These are phyloP conservation scores for Ptychoptera albimana DNA, from an alignment of 2,888 invertebrate species.

Conservation along the genomic window DNA sequence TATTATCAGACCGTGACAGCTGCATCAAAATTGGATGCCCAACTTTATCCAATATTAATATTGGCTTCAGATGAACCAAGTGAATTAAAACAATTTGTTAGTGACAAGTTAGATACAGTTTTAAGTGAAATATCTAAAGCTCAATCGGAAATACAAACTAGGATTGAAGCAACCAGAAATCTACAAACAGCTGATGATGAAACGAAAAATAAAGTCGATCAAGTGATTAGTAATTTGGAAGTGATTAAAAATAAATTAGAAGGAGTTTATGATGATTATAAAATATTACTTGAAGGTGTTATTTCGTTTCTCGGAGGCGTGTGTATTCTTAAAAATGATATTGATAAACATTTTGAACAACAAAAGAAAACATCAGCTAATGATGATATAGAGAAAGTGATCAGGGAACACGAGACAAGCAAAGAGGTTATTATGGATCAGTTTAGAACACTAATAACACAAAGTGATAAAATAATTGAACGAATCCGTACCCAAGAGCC, in stretches of 20 bases:
- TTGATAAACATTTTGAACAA: conserved; percentile 38
- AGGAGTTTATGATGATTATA: conserved; percentile 52
- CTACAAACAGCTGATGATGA: conserved; percentile 39
- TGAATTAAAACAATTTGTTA: conserved; percentile 38
- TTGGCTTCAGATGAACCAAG: conserved; percentile 41
- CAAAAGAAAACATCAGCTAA: conserved; percentile 30
- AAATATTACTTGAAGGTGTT: conserved; percentile 49
- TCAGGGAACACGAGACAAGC: conserved; percentile 46
- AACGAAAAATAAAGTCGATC: conserved; percentile 36
- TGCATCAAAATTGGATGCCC: conserved; percentile 50
- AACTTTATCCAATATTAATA: conserved; percentile 59
- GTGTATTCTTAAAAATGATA: conserved; percentile 41
- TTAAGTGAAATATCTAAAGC: conserved; percentile 44
- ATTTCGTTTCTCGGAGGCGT: conserved; percentile 54
- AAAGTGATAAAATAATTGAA: conserved; percentile 49
- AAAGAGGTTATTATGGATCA: conserved; percentile 47
- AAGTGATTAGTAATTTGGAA: conserved; percentile 46
- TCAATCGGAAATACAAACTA: conserved; percentile 47
- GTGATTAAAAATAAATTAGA: conserved; percentile 49
- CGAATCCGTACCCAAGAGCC: conserved; percentile 58
- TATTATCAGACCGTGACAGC: conserved; percentile 41
- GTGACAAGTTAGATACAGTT: conserved; percentile 38
- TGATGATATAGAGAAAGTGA: conserved; percentile 35
- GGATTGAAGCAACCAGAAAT: conserved; percentile 48
- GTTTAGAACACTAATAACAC: conserved; percentile 46